Conservation (phyloP, 2,797 vertebrate species). For the Sebastes variabilis region DNA sequence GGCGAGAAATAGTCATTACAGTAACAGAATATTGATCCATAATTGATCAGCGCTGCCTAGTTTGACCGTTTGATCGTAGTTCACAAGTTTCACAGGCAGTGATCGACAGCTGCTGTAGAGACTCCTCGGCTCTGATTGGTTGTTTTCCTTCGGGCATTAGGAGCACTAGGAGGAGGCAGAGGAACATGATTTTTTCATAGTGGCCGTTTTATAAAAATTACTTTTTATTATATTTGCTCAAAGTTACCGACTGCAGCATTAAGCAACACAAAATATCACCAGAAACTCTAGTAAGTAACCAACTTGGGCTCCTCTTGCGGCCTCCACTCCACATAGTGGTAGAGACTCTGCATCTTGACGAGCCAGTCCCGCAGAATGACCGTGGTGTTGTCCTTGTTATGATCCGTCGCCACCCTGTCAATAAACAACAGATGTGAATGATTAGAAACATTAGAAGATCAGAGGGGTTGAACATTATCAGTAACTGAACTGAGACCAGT, state of each 20-base stretch:
- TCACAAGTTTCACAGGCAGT: too few relatives aligned
- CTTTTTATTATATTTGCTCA: too few relatives aligned
- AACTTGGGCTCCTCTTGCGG: slow-evolving; percentile 89
- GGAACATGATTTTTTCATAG: too few relatives aligned
- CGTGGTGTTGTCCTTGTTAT: slow-evolving; percentile 92
- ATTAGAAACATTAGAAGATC: not conserved
- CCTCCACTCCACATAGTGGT: slow-evolving; percentile 94
- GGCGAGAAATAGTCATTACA: too few relatives aligned
- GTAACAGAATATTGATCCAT: too few relatives aligned
- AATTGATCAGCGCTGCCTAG: too few relatives aligned
- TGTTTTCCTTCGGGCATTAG: too few relatives aligned
- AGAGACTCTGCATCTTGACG: slow-evolving; percentile 86
- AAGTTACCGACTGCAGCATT: not conserved
- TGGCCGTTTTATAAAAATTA: too few relatives aligned
- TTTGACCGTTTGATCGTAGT: accelerated
- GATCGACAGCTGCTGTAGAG: too few relatives aligned
- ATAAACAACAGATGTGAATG: slow-evolving; percentile 12
- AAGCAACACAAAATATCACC: not conserved
- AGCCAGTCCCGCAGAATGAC: slow-evolving; percentile 90
- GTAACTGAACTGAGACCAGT: not conserved
- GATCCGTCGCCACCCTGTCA: slow-evolving; percentile 92
- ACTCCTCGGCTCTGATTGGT: too few relatives aligned
- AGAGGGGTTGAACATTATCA: not conserved
- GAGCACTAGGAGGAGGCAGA: too few relatives aligned
- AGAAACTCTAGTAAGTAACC: slow-evolving; percentile 23